Conservation (phyloP, 2,113 vertebrate species). For the Rhabdomys dilectus region DNA sequence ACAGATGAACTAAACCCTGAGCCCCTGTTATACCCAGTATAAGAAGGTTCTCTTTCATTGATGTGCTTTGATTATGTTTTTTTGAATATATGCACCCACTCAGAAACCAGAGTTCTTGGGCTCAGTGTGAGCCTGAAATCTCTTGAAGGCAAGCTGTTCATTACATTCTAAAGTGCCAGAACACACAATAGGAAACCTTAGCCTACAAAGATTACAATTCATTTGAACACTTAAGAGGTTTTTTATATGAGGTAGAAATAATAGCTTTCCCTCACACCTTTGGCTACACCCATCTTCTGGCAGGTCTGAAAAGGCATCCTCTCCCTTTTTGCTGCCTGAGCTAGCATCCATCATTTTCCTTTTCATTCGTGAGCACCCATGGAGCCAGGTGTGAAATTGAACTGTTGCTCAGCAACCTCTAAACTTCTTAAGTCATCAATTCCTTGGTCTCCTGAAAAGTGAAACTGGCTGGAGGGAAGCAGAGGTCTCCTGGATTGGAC, state of each 20-base stretch:
- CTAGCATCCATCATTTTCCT: conserved; percentile 1
- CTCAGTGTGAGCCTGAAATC: conserved; percentile 10
- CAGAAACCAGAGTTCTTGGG: neutral
- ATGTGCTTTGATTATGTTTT: conserved; percentile 53
- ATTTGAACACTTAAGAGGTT: conserved; percentile 13
- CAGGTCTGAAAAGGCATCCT: neutral
- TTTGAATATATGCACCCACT: neutral
- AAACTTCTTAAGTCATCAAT: neutral
- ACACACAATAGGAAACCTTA: conserved; percentile 46
- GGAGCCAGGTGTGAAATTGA: neutral
- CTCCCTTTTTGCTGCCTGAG: neutral
- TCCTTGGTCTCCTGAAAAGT: neutral
- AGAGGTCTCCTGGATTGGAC: neutral
- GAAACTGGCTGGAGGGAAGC: neutral
- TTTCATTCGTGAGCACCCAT: neutral
- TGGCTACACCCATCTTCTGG: conserved; percentile 18
- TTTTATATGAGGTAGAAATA: conserved; percentile 40
- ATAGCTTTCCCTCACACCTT: conserved; percentile 2
- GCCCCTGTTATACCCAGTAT: neutral
- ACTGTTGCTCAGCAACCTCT: conserved; percentile 10
- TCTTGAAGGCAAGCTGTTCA: conserved; percentile 52
- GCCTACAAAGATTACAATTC: conserved; percentile 15
- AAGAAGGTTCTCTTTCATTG: conserved; percentile 8
- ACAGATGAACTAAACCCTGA: neutral
- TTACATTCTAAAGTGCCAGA: conserved; percentile 43